Evolutionary conservation across 2,797 vertebrate genomes (phyloP), one percentile per base, ranked within the genome.

Genomic region (Fistularia tabacaria): DNA sequence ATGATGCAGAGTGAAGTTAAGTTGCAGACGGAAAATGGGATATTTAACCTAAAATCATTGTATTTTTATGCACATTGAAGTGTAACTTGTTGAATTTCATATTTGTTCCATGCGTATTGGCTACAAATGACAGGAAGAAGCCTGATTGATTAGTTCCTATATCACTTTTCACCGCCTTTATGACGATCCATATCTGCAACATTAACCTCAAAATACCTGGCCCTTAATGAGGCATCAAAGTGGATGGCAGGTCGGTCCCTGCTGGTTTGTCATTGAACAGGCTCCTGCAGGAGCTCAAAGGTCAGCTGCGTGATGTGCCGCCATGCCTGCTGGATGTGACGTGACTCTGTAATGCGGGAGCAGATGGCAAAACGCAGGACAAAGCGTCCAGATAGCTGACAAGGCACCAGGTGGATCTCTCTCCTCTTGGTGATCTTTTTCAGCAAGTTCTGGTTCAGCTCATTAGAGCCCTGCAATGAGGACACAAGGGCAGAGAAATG

Each of bases 401-500:
- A 96, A 0, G 96, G 95, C 7, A 98, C 95, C 74, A 99, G 81
- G 79, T 99, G 94, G 79, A 99, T 97, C 84, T 91, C 92, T 70
- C 81, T 91, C 78, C 76, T 71, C 0, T 74, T 62, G 37, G 91
- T 95, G 78, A 99, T 95, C 63, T 59, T 91, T 75, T 95, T 91
- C 66, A 99, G 91, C 71, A 99, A 87, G 3, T 71, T 75, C 85
- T 98, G 84, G 1, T 92, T 99, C 74, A 93, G 71, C 66, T 91
- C 83, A 58, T 98, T 94, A 50, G 93, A 87, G 12, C 93, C 96
- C 97, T 98, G 77, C 53, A 10, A 77, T 64, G 10, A 57, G 1
- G 36, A 8, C 57, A 8, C 14, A 51, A 37, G 8, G 40, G 38
- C 15, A 3, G 14, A 13, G 11, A 11, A 11, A 11, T 7, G 14